Percentiles rank a stretch among this genome's conserved stretches.
These are phyloP conservation scores for Ceyx erithaca DNA, from an alignment of 2,797 vertebrate species.

Conservation along the genomic window DNA sequence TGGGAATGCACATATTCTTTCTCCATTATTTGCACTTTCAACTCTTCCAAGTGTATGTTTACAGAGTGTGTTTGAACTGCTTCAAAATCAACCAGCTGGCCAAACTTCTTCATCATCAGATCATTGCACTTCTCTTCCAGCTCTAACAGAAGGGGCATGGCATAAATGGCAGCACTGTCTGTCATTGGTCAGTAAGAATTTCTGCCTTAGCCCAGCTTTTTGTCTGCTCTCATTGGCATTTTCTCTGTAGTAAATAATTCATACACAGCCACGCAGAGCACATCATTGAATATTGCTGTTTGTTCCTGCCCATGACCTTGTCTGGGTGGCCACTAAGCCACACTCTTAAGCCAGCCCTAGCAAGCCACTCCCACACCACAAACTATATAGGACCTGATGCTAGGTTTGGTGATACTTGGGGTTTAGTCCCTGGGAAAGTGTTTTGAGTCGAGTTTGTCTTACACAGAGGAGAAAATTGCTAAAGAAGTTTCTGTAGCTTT, in stretches of 20 bases:
- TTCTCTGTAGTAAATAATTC: not conserved
- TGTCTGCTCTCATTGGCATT: not conserved
- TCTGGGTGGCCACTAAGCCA: not conserved
- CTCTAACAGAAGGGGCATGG: constrained; percentile 56
- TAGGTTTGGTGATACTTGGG: not conserved
- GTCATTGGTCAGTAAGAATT: not conserved
- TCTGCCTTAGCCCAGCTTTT: not conserved
- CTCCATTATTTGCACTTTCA: constrained; percentile 83
- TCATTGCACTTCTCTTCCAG: constrained; percentile 81
- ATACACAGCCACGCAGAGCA: not conserved
- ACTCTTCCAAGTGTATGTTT: constrained; percentile 84
- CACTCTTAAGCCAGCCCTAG: not conserved
- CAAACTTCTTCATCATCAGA: constrained; percentile 90
- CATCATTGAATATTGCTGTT: not conserved
- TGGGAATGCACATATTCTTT: constrained; percentile 71
- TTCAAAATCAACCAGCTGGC: constrained; percentile 87
- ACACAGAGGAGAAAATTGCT: not conserved
- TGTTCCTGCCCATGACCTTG: not conserved
- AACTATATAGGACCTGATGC: not conserved
- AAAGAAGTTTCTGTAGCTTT: not conserved
- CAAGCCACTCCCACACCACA: not conserved
- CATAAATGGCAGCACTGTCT: not conserved
- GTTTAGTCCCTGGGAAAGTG: not conserved
- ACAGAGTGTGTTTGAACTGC: constrained; percentile 85
- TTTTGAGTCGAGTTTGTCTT: not conserved